Evolutionary conservation across 2,797 vertebrate genomes (phyloP).

Genomic region (Galaxias olidus): DNA sequence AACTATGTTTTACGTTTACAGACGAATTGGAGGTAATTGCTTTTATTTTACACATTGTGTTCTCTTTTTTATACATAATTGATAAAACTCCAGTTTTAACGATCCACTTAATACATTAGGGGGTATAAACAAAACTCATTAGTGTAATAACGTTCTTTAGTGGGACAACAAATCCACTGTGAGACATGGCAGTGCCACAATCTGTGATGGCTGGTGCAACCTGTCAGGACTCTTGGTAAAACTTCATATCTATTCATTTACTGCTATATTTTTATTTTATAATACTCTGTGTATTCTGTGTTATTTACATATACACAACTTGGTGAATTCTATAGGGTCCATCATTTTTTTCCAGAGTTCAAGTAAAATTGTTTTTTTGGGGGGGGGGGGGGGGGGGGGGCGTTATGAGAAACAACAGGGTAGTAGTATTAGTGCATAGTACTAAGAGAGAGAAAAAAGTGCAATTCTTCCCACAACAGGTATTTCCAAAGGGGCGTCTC

Average conservation of each 20-base stretch:
- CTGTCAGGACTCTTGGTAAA: slow-evolving; percentile 56
- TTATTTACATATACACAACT: slow-evolving; percentile 91
- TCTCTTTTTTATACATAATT: slow-evolving; percentile 77
- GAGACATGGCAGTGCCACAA: slow-evolving; percentile 83
- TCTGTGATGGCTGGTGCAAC: slow-evolving; percentile 72
- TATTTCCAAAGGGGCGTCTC: slow-evolving; percentile 78
- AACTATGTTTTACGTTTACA: slow-evolving; percentile 92
- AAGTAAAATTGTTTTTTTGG: slow-evolving; percentile 86
- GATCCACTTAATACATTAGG: slow-evolving; percentile 86
- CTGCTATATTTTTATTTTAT: slow-evolving; percentile 63
- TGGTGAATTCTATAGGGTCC: slow-evolving; percentile 84
- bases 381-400: slow-evolving; percentile 61
- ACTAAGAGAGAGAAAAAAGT: slow-evolving; percentile 99
- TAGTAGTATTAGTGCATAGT: slow-evolving; percentile 93
- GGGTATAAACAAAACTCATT: slow-evolving; percentile 82
- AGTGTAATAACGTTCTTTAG: slow-evolving; percentile 78
- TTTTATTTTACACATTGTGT: slow-evolving; percentile 91
- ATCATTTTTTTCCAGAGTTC: slow-evolving; percentile 69
- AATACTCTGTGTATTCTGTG: slow-evolving; percentile 79
- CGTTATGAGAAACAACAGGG: slow-evolving; percentile 65
- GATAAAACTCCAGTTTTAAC: slow-evolving; percentile 89
- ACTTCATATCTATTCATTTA: slow-evolving; percentile 40
- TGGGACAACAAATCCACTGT: slow-evolving; percentile 85
- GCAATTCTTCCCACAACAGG: slow-evolving; percentile 88
- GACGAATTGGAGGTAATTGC: slow-evolving; percentile 93